These are phyloP conservation scores for Phalera bucephala DNA, from an alignment of 2,888 invertebrate species.

Conservation along the genomic window DNA sequence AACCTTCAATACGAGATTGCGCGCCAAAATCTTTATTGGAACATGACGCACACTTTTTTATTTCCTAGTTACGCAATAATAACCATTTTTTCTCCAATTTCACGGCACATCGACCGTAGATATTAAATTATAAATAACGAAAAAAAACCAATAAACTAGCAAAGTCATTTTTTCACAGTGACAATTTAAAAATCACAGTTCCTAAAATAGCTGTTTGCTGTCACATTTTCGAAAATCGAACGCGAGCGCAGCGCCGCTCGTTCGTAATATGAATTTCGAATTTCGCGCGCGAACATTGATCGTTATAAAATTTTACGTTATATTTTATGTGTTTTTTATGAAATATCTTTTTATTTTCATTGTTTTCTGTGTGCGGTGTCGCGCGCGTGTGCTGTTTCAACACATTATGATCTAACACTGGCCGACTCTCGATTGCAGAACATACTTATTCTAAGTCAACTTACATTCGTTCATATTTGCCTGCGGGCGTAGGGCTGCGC, in stretches of 20 bases:
- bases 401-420: constrained; percentile 84
- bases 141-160: constrained; percentile 28
- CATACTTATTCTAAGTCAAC: constrained; percentile 84
- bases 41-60: constrained; percentile 46
- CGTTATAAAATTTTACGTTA: constrained; percentile 24
- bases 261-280: constrained; percentile 32
- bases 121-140: constrained; percentile 34
- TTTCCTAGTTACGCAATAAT: constrained; percentile 51
- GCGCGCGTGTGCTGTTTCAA: constrained; percentile 80
- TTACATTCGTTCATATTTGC: constrained; percentile 84
- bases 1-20: constrained; percentile 15
- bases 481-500: constrained; percentile 79
- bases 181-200: constrained; percentile 29
- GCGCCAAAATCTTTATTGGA: constrained; percentile 36
- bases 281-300: constrained; percentile 40
- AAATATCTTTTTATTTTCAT: constrained; percentile 54
- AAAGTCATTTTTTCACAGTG: constrained; percentile 27
- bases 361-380: constrained; percentile 59
- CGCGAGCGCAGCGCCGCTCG: constrained; percentile 21
- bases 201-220: constrained; percentile 37
- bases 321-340: constrained; percentile 33
- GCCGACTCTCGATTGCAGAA: constrained; percentile 80
- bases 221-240: constrained; percentile 48
- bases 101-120: constrained; percentile 47
- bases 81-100: constrained; percentile 64